Conservation (phyloP, 1,140 invertebrate species). For the Rhopalosiphum padi region DNA sequence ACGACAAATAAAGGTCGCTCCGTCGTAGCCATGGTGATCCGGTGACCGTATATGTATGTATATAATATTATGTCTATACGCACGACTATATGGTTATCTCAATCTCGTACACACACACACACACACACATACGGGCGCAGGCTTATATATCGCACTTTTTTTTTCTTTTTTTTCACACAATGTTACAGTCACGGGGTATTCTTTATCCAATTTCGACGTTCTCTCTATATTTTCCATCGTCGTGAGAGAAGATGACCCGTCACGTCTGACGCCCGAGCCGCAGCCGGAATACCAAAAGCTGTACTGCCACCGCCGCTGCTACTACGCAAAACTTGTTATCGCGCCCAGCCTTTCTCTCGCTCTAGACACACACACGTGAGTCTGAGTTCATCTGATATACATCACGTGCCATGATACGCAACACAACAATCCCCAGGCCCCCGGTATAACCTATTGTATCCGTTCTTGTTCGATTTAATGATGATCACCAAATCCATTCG, state of each 20-base stretch:
- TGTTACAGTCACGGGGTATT: constrained; percentile 43
- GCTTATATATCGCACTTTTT: not conserved
- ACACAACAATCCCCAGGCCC: not conserved
- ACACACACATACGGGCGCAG: not conserved
- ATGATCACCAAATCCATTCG: not conserved
- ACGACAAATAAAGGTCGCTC: not conserved
- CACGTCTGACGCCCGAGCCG: constrained; percentile 51
- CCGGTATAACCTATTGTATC: not conserved
- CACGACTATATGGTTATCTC: not conserved
- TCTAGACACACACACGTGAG: not conserved
- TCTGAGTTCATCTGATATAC: constrained; percentile 28
- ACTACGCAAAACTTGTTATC: constrained; percentile 48
- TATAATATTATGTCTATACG: not conserved
- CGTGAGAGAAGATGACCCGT: constrained; percentile 39
- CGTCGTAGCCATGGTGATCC: constrained; percentile 24
- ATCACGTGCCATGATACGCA: not conserved
- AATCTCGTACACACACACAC: not conserved
- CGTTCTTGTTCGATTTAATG: not conserved
- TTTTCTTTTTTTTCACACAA: not conserved
- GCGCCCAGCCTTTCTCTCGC: not conserved
- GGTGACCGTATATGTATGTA: not conserved
- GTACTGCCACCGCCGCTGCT: not conserved
- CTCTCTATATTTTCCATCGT: constrained; percentile 38
- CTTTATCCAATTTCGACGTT: constrained; percentile 53
- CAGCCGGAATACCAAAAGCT: constrained; percentile 39